Conservation (phyloP, 2,113 vertebrate species). For the Cisticola juncidis region DNA sequence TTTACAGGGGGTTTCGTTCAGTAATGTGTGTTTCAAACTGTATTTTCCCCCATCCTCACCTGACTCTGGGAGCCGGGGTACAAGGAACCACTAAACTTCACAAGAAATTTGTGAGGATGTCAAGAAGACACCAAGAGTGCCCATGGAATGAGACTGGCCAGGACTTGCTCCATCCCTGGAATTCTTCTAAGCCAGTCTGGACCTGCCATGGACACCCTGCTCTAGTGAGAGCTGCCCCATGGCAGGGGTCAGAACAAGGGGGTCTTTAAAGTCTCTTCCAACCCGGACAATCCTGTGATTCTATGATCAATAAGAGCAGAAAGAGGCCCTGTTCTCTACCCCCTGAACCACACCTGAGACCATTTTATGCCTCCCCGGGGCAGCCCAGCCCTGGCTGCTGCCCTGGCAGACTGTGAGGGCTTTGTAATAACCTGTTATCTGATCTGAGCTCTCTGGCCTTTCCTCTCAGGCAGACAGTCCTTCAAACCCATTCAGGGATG, state of each 20-base stretch:
- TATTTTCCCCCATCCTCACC: not conserved
- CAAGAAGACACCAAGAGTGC: not conserved
- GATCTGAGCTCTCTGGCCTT: conserved; percentile 14
- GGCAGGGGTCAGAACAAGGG: not conserved
- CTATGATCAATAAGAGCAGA: not conserved
- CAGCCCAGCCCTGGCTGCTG: rapidly evolving
- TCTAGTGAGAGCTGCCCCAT: not conserved
- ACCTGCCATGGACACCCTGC: not conserved
- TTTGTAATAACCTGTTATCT: not conserved
- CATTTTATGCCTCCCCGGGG: rapidly evolving
- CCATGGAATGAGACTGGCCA: not conserved
- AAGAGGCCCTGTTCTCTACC: not conserved
- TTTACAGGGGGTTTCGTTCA: not conserved
- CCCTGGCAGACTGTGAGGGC: not conserved
- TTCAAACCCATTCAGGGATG: conserved; percentile 19
- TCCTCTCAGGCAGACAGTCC: not conserved
- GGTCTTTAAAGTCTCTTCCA: not conserved
- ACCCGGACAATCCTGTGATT: not conserved
- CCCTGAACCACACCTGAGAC: not conserved
- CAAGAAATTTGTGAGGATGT: not conserved
- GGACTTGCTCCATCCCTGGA: not conserved
- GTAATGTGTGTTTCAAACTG: not conserved
- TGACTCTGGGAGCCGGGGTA: not conserved
- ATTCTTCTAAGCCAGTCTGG: not conserved
- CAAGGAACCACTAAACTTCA: not conserved